A percentile compares a stretch with the other conserved stretches of the same genome.
Conservation (phyloP, 2,113 vertebrate genomes). For the Psophia crepitans region DNA sequence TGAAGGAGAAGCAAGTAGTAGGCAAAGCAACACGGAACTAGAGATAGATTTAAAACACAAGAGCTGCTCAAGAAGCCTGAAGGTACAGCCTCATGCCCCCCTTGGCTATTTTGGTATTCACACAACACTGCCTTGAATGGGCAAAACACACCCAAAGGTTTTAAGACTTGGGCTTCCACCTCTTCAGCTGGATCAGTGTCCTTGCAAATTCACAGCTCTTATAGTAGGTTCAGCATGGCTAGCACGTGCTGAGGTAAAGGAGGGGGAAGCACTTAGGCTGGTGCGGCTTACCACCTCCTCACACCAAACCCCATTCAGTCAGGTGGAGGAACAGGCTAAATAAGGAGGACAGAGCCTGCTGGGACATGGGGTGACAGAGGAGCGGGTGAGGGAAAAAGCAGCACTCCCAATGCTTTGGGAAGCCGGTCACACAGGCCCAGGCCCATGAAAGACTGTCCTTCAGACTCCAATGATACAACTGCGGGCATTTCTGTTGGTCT, state of each 20-base stretch:
- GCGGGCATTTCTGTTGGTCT: background rate
- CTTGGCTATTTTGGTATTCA: background rate
- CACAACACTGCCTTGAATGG: background rate
- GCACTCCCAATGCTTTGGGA: background rate
- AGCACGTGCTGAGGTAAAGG: too few species aligned
- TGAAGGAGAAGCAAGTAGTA: background rate
- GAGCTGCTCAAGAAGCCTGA: background rate
- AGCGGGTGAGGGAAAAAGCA: background rate
- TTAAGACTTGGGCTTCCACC: background rate
- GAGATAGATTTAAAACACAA: background rate
- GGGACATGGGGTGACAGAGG: background rate
- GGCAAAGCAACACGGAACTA: background rate
- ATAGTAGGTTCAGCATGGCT: background rate
- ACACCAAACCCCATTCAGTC: background rate
- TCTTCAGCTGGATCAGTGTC: background rate
- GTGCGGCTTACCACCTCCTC: background rate
- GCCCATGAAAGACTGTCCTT: background rate
- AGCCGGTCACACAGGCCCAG: background rate
- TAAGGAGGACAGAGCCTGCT: background rate
- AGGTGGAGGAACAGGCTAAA: background rate
- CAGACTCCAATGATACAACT: background rate
- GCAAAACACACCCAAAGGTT: background rate
- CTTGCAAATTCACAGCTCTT: background rate
- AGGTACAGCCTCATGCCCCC: background rate
- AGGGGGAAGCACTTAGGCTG: background rate